These are phyloP conservation scores for Lamellibrachia satsuma DNA, from an alignment of 2,888 invertebrate species.

Conservation along the genomic window DNA sequence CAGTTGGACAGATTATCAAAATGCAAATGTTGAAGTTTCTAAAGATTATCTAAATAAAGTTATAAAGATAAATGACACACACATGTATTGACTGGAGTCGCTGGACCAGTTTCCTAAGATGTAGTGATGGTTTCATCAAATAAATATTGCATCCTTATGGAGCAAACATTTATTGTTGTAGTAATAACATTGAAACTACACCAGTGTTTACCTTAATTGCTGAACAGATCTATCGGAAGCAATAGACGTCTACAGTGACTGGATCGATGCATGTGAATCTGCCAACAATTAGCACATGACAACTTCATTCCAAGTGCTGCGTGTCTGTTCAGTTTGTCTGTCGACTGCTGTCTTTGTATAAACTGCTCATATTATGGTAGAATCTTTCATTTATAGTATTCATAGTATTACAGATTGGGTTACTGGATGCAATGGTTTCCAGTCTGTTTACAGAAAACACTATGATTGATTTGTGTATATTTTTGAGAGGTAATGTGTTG, in stretches of 20 bases:
- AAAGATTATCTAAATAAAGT: not conserved
- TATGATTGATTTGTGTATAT: not conserved
- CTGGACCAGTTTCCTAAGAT: not conserved
- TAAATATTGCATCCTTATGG: not conserved
- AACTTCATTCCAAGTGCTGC: not conserved
- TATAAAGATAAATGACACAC: not conserved
- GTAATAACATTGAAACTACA: not conserved
- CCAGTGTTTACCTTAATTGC: slow-evolving; percentile 32
- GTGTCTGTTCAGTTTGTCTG: not conserved
- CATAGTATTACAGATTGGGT: not conserved
- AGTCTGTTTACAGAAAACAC: not conserved
- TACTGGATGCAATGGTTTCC: not conserved
- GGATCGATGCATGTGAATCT: slow-evolving; percentile 98
- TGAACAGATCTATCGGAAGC: slow-evolving; percentile 81
- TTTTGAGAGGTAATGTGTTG: not conserved
- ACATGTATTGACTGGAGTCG: too few relatives aligned
- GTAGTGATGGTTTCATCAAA: not conserved
- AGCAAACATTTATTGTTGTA: not conserved
- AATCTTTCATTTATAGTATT: not conserved
- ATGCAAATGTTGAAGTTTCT: not conserved
- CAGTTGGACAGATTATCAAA: not conserved
- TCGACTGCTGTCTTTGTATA: not conserved
- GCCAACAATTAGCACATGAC: slow-evolving; percentile 80
- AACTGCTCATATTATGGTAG: slow-evolving; percentile 1
- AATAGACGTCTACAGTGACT: slow-evolving; percentile 98